Base-by-base conservation (phyloP, 2,888 invertebrate genomes). In the Caenorhabditis zanzibari region DNA sequence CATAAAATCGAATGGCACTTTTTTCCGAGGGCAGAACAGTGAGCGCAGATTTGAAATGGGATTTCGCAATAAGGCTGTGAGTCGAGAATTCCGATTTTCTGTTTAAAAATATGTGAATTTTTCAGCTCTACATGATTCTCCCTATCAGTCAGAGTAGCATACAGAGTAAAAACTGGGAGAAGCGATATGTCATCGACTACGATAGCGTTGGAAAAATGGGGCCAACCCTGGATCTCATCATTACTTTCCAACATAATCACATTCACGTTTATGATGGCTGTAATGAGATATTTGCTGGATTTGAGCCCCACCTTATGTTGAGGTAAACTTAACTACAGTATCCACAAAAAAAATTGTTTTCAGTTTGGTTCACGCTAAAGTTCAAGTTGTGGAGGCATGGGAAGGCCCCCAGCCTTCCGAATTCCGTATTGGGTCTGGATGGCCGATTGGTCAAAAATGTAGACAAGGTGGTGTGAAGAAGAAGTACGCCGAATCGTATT, bases 181-280 rank as follows among this genome's bases (percentile, higher is more conserved):
- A 66, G 28, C 26, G 80, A 22, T 59, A 59, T 35, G 73, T 41
- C n/a, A 63, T 81, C 19, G 69, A 74, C 19, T 69, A 69, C 24
- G 75, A 69, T n/a, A 74, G 74, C 16, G 35, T 74, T 26, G 74
- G 81, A 41, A 41, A 56, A 79, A 58, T 83, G 61, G 82, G 85
- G 80, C 75, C 71, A 0, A 28, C 26, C 5, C 22, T 79, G 72
- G 73, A 87, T 41, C 58, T 88, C 22, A 83, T 82, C 16, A 63
- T 88, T 44, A 76, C 83, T 16, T 71, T 88, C 19, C 77, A 88
- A 52, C 79, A 79, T 44, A 73, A 81, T 24, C 77, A 75, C 35
- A 64, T 88, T 24, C 72, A 83, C 19, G 74, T 88, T 4, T 82
- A 81, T 24, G 85, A 88, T 19, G 86, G 84, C 12, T 88, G 88